phyloP scores from a whole-genome alignment of 2,888 invertebrate genomes.

The Limenitis camilla region DNA sequence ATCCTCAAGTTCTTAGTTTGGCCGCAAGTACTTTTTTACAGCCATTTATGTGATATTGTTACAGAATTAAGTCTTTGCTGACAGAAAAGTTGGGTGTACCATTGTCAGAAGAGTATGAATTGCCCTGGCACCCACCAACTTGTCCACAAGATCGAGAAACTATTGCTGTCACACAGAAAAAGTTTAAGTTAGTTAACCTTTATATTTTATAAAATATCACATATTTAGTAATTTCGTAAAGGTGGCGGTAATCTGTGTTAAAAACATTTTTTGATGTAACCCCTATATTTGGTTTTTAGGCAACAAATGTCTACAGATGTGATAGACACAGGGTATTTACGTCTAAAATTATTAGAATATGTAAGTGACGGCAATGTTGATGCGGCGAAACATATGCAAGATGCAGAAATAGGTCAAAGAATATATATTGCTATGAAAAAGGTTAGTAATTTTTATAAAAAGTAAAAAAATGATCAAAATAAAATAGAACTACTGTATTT shows the following conservation, averaged over 20 bases:
- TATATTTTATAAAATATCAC: background rate
- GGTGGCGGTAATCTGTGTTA: background rate
- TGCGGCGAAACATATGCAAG: conserved; percentile 59
- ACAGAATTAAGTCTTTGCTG: conserved; percentile 68
- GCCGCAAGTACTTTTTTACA: background rate
- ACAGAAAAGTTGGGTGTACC: conserved; percentile 78
- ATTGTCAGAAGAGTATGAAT: conserved; percentile 75
- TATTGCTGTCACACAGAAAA: conserved; percentile 39
- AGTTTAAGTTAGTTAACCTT: conserved; percentile 44
- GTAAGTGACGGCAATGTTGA: conserved; percentile 50
- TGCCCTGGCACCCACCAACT: conserved; percentile 86
- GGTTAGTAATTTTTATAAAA: too few species aligned
- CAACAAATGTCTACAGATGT: conserved; percentile 39
- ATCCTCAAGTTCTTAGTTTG: background rate
- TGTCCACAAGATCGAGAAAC: conserved; percentile 68
- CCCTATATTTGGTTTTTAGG: conserved; percentile 31
- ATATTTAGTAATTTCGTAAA: background rate
- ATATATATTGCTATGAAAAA: conserved; percentile 81
- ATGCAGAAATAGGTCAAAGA: conserved; percentile 85
- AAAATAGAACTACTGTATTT: too few species aligned
- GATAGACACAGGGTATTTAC: conserved; percentile 35
- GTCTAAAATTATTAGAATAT: conserved; percentile 50
- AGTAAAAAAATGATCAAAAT: too few species aligned
- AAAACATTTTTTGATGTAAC: background rate
- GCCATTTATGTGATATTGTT: conserved; percentile 18